Conservation (phyloP, 1,140 invertebrate genomes). For the Acromyrmex echinatior region DNA sequence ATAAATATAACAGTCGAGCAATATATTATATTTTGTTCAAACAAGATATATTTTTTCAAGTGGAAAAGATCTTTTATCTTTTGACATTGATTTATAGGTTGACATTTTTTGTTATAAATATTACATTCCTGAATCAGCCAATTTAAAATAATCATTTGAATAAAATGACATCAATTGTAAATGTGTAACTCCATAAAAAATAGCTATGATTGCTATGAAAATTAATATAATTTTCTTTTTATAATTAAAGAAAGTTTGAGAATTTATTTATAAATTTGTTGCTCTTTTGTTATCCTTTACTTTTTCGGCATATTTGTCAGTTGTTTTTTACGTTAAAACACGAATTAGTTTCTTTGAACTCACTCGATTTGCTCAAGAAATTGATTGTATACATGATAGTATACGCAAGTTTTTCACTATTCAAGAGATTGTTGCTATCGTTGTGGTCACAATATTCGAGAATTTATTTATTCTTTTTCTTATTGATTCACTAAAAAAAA, state of each 20-base stretch:
- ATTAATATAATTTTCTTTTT: neutral
- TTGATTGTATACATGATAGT: constrained; percentile 34
- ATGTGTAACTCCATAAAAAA: neutral
- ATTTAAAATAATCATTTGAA: neutral
- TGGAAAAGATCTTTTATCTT: neutral
- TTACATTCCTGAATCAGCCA: neutral
- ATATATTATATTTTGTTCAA: neutral
- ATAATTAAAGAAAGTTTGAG: neutral
- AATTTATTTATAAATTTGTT: neutral
- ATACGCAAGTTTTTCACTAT: constrained; percentile 58
- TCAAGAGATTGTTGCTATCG: neutral
- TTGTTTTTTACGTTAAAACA: constrained; percentile 53
- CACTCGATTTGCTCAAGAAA: constrained; percentile 64
- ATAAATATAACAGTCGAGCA: neutral
- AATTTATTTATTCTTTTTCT: constrained; percentile 58
- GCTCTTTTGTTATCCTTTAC: neutral
- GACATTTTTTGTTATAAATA: neutral
- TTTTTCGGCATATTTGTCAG: constrained; percentile 12
- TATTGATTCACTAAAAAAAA: neutral
- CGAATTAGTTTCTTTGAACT: constrained; percentile 63
- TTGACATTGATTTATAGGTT: no score
- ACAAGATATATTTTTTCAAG: neutral
- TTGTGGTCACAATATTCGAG: neutral
- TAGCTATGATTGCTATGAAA: neutral
- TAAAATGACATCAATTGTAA: neutral